phyloP scores from a whole-genome alignment of 2,797 vertebrate species.

The Lepus oiostolus region DNA sequence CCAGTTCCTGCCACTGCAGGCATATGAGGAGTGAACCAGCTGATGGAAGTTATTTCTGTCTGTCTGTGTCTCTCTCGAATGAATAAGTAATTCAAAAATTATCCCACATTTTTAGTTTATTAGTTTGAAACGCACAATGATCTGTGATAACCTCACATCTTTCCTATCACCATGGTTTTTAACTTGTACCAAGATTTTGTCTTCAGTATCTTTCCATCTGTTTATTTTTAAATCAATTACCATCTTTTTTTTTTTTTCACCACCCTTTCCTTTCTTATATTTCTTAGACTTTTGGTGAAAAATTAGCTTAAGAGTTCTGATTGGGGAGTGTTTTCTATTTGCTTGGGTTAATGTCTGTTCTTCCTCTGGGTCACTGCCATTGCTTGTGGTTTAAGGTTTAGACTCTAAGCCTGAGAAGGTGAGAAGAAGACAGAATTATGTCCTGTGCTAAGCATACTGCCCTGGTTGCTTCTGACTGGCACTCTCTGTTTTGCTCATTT shows the following conservation, averaged over 20 bases:
- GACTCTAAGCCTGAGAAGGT: neutral
- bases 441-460: neutral
- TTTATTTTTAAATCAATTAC: neutral
- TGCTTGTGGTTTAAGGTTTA: neutral
- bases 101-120: neutral
- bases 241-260: neutral
- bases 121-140: neutral
- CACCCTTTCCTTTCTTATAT: neutral
- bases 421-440: neutral
- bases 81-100: neutral
- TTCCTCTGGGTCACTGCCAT: neutral
- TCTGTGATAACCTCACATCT: neutral
- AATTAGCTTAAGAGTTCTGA: neutral
- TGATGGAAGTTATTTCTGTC: too few relatives aligned
- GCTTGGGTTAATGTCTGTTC: neutral
- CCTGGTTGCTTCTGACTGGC: neutral
- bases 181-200: neutral
- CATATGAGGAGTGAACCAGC: too few relatives aligned
- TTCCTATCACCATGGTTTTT: neutral
- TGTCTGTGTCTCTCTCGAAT: too few relatives aligned
- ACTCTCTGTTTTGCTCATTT: neutral
- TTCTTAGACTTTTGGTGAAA: neutral
- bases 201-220: neutral
- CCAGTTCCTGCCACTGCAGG: too few relatives aligned
- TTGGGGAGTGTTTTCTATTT: neutral